Percentiles rank a stretch among this genome's conserved stretches.
phyloP scores from a whole-genome alignment of 2,888 invertebrate genomes.

The Heliconius charithonia region DNA sequence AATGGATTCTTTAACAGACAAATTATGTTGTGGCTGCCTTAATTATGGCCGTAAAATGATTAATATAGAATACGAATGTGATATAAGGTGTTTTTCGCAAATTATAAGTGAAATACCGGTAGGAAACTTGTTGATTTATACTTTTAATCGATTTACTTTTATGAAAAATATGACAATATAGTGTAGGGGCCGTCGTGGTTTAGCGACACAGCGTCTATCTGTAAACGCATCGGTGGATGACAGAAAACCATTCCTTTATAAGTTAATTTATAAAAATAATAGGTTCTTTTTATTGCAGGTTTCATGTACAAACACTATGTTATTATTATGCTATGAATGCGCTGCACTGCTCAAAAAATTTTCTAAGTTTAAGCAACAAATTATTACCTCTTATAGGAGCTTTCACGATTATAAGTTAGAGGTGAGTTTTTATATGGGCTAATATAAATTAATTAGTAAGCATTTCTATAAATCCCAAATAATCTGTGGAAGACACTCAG shows the following conservation, averaged over 20 bases:
- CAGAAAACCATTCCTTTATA: not conserved
- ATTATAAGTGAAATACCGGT: constrained; percentile 65
- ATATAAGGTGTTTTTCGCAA: constrained; percentile 61
- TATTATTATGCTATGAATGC: constrained; percentile 69
- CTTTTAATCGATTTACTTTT: not conserved
- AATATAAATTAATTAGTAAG: no score
- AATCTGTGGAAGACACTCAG: not conserved
- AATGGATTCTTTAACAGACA: constrained; percentile 32
- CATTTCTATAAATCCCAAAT: not conserved
- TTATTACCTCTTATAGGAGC: constrained; percentile 54
- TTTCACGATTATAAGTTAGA: constrained; percentile 49
- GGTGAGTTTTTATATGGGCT: constrained; percentile 33
- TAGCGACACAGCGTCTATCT: not conserved
- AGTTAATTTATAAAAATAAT: not conserved
- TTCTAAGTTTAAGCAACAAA: constrained; percentile 61
- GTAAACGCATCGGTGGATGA: no score
- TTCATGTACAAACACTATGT: not conserved
- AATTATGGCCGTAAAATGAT: constrained; percentile 62
- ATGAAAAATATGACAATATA: no score
- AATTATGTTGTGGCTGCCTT: constrained; percentile 64
- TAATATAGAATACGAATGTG: constrained; percentile 52
- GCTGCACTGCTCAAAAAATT: constrained; percentile 57
- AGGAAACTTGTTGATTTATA: constrained; percentile 42
- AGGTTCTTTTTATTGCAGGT: constrained; percentile 25
- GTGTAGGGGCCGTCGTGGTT: no score